Base-by-base conservation (phyloP, 2,113 vertebrate species). In the Macquaria ambigua region DNA sequence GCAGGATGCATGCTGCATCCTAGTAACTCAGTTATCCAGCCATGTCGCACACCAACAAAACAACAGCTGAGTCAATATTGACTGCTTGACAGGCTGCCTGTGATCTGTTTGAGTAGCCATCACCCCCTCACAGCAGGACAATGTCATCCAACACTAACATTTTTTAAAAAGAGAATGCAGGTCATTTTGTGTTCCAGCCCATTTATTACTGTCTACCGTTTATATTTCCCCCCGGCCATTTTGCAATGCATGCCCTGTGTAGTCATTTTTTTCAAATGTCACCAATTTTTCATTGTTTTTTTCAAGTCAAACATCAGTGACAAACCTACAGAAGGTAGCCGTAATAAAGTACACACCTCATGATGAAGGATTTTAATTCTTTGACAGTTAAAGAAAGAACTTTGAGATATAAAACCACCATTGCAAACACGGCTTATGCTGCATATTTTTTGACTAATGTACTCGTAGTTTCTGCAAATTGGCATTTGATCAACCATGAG, bases 31-130 rank as follows among this genome's bases (percentile, higher is more conserved):
- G 84, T 86, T 75, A 88, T 87, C 79, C 92, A 87, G 71, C 86
- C 78, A 34, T 85, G 89, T 89, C 48, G 52, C 89, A 82, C 85
- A 75, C 79, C 78, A 86, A 80, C 86, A 90, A 77, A 79, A 88
- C 90, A 90, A 91, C 95, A 96, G 95, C 95, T 95, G 95, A 94
- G 91, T 91, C 90, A 95, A 96, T 95, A 94, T 96, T 95, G 93
- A 93, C 82, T 73, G 89, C 90, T 90, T 92, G 88, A 89, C 87
- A 67, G 39, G 83, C 91, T 87, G 75, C 90, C 84, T 87, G 82
- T 64, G 87, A 87, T 89, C 90, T 92, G 92, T 92, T 92, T 92
- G 89, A 90, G 77, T 79, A 79, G 74, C 85, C 74, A 72, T 89
- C 90, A 58, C 81, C 83, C 81, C 81, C 70, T 70, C 81, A 72